phyloP scores from a whole-genome alignment of 30 jellyfish, hydroid and myxozoan species.

The Chrysaora quinquecirrha region DNA sequence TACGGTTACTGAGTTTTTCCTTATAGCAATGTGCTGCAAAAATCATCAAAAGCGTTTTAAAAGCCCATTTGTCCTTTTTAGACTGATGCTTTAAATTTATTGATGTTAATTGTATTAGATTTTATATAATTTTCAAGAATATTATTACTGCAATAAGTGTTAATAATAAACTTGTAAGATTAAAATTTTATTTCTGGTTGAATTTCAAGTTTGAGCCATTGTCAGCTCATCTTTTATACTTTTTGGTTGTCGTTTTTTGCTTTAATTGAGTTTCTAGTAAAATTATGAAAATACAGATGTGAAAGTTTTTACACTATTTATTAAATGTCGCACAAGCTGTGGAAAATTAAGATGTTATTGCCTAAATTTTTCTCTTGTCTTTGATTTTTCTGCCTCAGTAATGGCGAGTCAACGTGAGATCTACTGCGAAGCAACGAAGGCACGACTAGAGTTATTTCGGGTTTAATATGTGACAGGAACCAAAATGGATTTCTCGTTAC shows the following conservation, averaged over 20 bases:
- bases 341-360: slow-evolving; percentile 59
- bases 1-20: too few relatives aligned
- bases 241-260: slow-evolving; percentile 54
- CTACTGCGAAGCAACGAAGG: too few relatives aligned
- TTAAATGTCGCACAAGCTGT: slow-evolving; percentile 70
- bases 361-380: too few relatives aligned
- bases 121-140: background rate
- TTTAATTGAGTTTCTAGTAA: slow-evolving; percentile 70
- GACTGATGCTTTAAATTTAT: background rate
- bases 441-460: too few relatives aligned
- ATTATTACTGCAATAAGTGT: background rate
- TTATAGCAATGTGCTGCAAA: too few relatives aligned
- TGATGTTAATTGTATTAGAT: background rate
- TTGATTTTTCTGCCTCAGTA: too few relatives aligned
- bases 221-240: slow-evolving; percentile 66
- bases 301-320: slow-evolving; percentile 68
- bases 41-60: too few relatives aligned
- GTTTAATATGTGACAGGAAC: too few relatives aligned
- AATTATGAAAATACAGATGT: slow-evolving; percentile 35
- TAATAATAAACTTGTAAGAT: background rate
- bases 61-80: background rate
- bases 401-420: too few relatives aligned
- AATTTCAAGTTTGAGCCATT: slow-evolving; percentile 58
- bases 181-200: slow-evolving; percentile 46
- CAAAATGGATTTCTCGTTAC: too few relatives aligned